Conservation (phyloP, 2,113 vertebrate genomes). For the Aleadryas rufinucha region DNA sequence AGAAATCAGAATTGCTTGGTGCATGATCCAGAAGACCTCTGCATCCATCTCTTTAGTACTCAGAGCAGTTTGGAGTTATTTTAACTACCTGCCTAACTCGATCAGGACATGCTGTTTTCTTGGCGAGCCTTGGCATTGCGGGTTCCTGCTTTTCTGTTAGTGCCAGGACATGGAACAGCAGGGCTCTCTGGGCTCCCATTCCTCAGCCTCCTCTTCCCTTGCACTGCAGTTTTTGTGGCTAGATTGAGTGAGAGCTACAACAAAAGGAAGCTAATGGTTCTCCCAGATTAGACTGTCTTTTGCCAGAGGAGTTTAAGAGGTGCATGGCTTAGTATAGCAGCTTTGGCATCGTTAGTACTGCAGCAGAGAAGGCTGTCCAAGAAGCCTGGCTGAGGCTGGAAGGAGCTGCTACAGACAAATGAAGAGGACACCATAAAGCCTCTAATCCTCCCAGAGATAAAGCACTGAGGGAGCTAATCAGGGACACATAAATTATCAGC, state of each 20-base stretch:
- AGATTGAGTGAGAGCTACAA: neutral
- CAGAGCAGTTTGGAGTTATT: neutral
- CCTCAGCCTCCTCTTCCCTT: neutral
- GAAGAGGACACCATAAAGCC: neutral
- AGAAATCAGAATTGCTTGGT: neutral
- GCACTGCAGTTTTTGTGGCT: neutral
- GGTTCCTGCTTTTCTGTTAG: neutral
- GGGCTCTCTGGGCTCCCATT: neutral
- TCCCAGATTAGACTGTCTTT: neutral
- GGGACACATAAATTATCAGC: neutral
- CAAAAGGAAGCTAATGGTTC: neutral
- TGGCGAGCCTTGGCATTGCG: neutral
- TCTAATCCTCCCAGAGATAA: neutral
- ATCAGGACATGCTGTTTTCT: neutral
- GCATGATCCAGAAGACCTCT: neutral
- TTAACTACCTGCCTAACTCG: neutral
- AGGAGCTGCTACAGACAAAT: neutral
- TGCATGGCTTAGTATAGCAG: neutral
- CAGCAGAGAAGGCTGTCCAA: neutral
- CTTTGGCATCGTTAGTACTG: neutral
- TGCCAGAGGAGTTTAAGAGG: slow-evolving; percentile 4
- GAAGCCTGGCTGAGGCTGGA: neutral
- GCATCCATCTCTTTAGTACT: neutral
- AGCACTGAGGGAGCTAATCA: neutral
- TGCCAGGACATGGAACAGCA: neutral